Percentiles rank a stretch among this genome's conserved stretches.
Evolutionary conservation across 2,888 invertebrate genomes (phyloP).

Genomic region (Congeria kusceri): DNA sequence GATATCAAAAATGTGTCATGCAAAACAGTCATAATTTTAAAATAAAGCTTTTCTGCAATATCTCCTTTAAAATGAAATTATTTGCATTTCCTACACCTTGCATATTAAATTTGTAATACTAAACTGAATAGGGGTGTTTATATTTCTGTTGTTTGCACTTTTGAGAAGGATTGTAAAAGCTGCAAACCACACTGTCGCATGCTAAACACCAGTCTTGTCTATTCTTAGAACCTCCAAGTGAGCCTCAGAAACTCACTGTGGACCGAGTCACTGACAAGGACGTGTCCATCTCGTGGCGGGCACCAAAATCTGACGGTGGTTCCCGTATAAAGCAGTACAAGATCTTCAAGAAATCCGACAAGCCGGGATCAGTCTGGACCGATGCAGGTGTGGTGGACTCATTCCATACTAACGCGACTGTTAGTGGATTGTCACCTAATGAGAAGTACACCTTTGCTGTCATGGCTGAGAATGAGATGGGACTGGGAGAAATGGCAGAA

Average conservation of each 20-base stretch:
- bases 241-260: constrained; percentile 67
- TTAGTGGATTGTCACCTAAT: constrained; percentile 89
- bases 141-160: too few species aligned
- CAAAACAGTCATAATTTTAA: too few species aligned
- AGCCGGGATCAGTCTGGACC: constrained; percentile 68
- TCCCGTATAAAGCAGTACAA: constrained; percentile 73
- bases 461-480: constrained; percentile 95
- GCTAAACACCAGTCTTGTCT: too few species aligned
- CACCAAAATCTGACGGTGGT: constrained; percentile 82
- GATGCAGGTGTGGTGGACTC: constrained; percentile 70
- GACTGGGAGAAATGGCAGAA: constrained; percentile 93
- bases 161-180: too few species aligned
- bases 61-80: too few species aligned
- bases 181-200: too few species aligned
- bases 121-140: too few species aligned
- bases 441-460: constrained; percentile 95
- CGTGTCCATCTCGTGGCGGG: constrained; percentile 80
- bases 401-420: constrained; percentile 64
- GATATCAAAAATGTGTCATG: too few species aligned
- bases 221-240: constrained; percentile 67
- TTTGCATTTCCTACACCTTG: too few species aligned
- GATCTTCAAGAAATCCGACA: constrained; percentile 74
- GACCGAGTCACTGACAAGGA: constrained; percentile 69
- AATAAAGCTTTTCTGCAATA: too few species aligned
- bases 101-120: too few species aligned